Percentiles rank a stretch among this genome's conserved stretches.
phyloP scores from a whole-genome alignment of 1,140 invertebrate species.

The Leptinotarsa lineolata region DNA sequence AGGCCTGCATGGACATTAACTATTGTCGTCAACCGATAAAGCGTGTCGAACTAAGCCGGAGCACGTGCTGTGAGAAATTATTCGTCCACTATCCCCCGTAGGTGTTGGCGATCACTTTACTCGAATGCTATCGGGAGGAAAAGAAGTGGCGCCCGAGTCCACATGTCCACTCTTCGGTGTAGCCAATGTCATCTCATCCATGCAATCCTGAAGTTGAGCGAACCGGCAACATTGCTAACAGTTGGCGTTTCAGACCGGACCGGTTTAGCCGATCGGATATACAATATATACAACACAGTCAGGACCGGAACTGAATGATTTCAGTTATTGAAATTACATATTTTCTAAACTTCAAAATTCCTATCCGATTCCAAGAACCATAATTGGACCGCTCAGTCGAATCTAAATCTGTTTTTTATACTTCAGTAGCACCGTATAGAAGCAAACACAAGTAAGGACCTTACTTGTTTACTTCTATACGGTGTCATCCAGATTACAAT shows the following conservation, averaged over 20 bases:
- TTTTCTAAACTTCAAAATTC: too few species aligned
- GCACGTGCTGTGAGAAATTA: too few species aligned
- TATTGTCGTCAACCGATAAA: background rate
- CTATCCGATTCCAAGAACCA: too few species aligned
- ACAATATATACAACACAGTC: background rate
- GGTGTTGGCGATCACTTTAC: background rate
- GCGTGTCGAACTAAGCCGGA: too few species aligned
- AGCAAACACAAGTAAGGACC: too few species aligned
- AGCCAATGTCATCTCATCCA: slow-evolving; percentile 11
- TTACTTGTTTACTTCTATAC: too few species aligned
- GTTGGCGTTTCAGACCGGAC: slow-evolving; percentile 17
- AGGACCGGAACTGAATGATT: background rate
- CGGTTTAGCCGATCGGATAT: slow-evolving; percentile 14
- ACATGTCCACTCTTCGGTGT: background rate
- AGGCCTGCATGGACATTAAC: background rate
- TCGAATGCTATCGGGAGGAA: background rate
- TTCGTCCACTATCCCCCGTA: background rate
- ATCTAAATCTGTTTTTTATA: too few species aligned
- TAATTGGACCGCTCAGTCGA: too few species aligned
- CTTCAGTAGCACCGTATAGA: too few species aligned
- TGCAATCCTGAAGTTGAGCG: slow-evolving; percentile 8
- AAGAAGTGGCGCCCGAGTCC: slow-evolving; percentile 2
- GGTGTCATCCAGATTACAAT: too few species aligned
- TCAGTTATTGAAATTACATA: background rate
- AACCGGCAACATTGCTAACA: slow-evolving; percentile 19